These are phyloP conservation scores for Melolontha melolontha DNA, from an alignment of 2,888 invertebrate species.

Conservation along the genomic window DNA sequence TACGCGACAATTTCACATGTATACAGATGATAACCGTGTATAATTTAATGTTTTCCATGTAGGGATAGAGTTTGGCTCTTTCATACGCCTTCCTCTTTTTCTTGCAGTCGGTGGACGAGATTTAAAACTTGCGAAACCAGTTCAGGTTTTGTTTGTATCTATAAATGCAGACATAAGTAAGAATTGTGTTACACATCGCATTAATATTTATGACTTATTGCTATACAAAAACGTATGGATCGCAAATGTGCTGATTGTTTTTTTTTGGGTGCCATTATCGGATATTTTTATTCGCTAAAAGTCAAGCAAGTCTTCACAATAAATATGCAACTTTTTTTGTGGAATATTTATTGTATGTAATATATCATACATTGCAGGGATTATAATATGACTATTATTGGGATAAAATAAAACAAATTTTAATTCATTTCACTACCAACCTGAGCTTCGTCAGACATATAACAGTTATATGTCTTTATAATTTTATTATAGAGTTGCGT, in stretches of 20 bases:
- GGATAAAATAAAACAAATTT: too few relatives aligned
- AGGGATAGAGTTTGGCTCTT: slow-evolving; percentile 7
- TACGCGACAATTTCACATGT: slow-evolving; percentile 11
- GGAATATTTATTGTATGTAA: too few relatives aligned
- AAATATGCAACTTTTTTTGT: slow-evolving; percentile 10
- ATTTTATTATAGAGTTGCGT: too few relatives aligned
- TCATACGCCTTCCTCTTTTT: neutral
- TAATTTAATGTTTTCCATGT: slow-evolving; percentile 22
- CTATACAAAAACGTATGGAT: slow-evolving; percentile 21
- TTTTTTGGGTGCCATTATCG: slow-evolving; percentile 10
- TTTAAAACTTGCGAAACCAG: slow-evolving; percentile 36
- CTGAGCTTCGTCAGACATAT: too few relatives aligned
- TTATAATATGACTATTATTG: too few relatives aligned
- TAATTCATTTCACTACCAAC: too few relatives aligned
- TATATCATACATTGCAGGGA: too few relatives aligned
- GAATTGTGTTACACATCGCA: slow-evolving; percentile 35
- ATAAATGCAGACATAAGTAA: slow-evolving; percentile 40
- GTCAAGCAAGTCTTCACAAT: neutral
- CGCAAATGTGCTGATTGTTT: slow-evolving; percentile 26
- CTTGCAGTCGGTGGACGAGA: slow-evolving; percentile 14
- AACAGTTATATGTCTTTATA: too few relatives aligned
- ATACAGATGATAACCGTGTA: slow-evolving; percentile 20
- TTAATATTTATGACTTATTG: slow-evolving; percentile 37
- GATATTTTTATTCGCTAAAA: slow-evolving; percentile 11
- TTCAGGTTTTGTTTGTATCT: slow-evolving; percentile 39